Evolutionary conservation across 1,140 invertebrate genomes (phyloP).

Genomic region (Tetragonula clypearis): DNA sequence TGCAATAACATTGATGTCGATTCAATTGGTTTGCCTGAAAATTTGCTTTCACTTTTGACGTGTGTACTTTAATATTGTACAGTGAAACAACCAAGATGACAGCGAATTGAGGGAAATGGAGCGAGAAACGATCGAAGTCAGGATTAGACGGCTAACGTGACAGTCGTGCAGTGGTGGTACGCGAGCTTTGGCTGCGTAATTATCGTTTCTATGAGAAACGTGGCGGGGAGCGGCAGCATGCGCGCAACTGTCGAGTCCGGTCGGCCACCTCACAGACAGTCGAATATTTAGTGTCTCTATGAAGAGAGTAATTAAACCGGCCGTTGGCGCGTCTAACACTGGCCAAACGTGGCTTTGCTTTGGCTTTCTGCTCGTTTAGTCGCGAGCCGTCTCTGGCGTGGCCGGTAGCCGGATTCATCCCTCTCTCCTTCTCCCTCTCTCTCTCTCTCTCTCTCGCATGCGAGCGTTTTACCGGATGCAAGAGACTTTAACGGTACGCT

Average conservation of each 20-base stretch:
- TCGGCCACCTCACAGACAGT: conserved; percentile 38
- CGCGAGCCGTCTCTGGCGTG: conserved; percentile 49
- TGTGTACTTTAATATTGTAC: neutral
- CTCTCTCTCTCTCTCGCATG: conserved; percentile 5
- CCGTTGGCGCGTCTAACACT: conserved; percentile 54
- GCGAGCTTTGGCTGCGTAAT: conserved; percentile 52
- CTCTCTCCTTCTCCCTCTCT: neutral
- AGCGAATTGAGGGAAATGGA: neutral
- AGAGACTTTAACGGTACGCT: conserved; percentile 51
- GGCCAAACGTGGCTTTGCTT: conserved; percentile 54
- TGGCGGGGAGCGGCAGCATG: neutral
- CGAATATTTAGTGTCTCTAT: conserved; percentile 61
- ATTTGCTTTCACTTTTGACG: neutral
- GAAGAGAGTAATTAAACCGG: conserved; percentile 61
- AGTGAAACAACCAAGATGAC: neutral
- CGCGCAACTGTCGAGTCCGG: neutral
- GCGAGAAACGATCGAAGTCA: conserved; percentile 17
- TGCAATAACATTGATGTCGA: neutral
- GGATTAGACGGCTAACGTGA: conserved; percentile 37
- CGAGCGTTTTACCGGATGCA: conserved; percentile 52
- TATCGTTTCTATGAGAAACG: conserved; percentile 54
- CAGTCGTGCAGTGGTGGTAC: conserved; percentile 23
- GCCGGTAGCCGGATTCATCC: conserved; percentile 6
- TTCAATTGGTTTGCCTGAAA: too few relatives aligned
- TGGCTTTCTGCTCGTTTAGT: conserved; percentile 61